Evolutionary conservation across 2,113 vertebrate genomes (phyloP).

Genomic region (Pangasianodon hypophthalmus): DNA sequence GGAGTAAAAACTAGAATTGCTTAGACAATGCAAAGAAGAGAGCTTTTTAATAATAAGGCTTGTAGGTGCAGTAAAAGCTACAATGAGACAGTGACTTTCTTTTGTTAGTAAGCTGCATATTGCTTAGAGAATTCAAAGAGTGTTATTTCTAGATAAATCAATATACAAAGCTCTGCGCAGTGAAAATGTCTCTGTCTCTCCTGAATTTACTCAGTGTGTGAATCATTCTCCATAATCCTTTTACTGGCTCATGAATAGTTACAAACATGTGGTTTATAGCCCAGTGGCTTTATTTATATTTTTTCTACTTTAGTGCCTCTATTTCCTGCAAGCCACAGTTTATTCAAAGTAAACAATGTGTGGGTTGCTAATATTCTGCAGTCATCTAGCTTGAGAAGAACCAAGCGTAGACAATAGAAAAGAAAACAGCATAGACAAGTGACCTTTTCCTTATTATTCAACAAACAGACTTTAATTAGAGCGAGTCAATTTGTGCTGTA

Average conservation of each 20-base stretch:
- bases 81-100: background rate
- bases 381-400: background rate
- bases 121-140: background rate
- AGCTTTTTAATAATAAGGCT: background rate
- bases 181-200: background rate
- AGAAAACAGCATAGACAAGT: slow-evolving; percentile 21
- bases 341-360: slow-evolving; percentile 10
- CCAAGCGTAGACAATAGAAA: background rate
- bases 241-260: slow-evolving; percentile 27
- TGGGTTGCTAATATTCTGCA: slow-evolving; percentile 8
- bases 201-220: slow-evolving; percentile 22
- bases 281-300: slow-evolving; percentile 10
- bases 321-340: background rate
- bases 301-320: background rate
- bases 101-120: background rate
- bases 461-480: slow-evolving; percentile 41
- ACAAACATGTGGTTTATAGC: slow-evolving; percentile 25
- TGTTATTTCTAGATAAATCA: background rate
- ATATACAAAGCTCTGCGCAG: background rate
- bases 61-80: background rate
- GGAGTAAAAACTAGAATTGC: background rate
- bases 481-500: background rate
- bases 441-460: slow-evolving; percentile 25
- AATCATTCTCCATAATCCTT: slow-evolving; percentile 25
- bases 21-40: background rate